Percentiles rank a stretch among this genome's conserved stretches.
These are phyloP conservation scores for Eulimnadia texana DNA, from an alignment of 1,140 invertebrate species.

Conservation along the genomic window DNA sequence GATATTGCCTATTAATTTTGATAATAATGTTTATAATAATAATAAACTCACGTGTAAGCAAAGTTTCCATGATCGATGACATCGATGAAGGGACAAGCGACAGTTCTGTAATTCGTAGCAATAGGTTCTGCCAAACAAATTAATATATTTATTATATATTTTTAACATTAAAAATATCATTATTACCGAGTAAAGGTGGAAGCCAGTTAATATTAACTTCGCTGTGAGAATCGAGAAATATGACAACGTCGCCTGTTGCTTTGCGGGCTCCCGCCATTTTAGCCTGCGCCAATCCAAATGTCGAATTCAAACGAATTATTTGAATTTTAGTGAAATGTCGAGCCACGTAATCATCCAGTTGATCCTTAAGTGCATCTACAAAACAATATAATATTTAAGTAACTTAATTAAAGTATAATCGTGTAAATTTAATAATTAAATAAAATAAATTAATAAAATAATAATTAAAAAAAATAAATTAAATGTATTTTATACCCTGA, in stretches of 20 bases:
- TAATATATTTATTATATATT: background rate
- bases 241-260: slow-evolving; percentile 67
- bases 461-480: background rate
- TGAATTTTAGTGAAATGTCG: slow-evolving; percentile 58
- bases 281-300: slow-evolving; percentile 77
- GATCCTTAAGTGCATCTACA: slow-evolving; percentile 50
- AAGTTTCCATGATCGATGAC: slow-evolving; percentile 87
- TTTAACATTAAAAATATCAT: background rate
- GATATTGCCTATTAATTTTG: background rate
- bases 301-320: slow-evolving; percentile 50
- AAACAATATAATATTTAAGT: no score
- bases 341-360: slow-evolving; percentile 57
- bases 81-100: slow-evolving; percentile 92
- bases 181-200: slow-evolving; percentile 64
- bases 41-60: slow-evolving; percentile 46
- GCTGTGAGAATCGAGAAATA: slow-evolving; percentile 88
- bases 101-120: slow-evolving; percentile 65
- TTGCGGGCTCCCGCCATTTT: slow-evolving; percentile 67
- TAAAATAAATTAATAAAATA: background rate
- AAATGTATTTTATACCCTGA: slow-evolving; percentile 25
- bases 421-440: background rate
- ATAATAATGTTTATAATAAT: background rate
- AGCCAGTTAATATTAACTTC: slow-evolving; percentile 93
- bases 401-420: slow-evolving; percentile 6
- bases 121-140: slow-evolving; percentile 86